Conservation (phyloP, 2,888 invertebrate species). For the Nomada ruficornis region DNA sequence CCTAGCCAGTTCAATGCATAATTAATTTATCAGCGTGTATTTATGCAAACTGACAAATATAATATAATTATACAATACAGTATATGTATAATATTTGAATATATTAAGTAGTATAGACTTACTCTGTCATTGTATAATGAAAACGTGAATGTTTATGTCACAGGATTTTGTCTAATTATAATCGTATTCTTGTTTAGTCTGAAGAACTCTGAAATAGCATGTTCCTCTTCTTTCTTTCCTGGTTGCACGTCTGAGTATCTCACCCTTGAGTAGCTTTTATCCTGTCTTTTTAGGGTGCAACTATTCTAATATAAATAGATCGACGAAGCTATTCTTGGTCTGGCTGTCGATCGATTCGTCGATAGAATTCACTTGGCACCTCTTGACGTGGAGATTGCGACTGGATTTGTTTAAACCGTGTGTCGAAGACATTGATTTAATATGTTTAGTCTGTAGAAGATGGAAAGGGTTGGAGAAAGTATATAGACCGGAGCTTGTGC, state of each 20-base stretch:
- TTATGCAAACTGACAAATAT: no score
- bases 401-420: slow-evolving; percentile 10
- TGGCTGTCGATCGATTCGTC: slow-evolving; percentile 24
- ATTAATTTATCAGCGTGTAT: no score
- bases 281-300: slow-evolving; percentile 17
- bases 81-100: no score
- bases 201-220: background rate
- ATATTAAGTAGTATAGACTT: no score
- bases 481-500: background rate
- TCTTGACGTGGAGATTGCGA: background rate
- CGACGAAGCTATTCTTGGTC: slow-evolving; percentile 30
- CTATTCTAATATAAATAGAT: slow-evolving; percentile 27
- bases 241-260: slow-evolving; percentile 4
- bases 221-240: slow-evolving; percentile 3
- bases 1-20: no score
- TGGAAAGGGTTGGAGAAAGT: background rate
- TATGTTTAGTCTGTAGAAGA: background rate
- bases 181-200: no score
- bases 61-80: no score
- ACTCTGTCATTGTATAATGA: no score
- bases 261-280: background rate
- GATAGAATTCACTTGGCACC: background rate
- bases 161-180: no score
- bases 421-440: no score
- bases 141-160: no score